Evolutionary conservation across 2,113 vertebrate genomes (phyloP).

Genomic region (Lasiurus cinereus): DNA sequence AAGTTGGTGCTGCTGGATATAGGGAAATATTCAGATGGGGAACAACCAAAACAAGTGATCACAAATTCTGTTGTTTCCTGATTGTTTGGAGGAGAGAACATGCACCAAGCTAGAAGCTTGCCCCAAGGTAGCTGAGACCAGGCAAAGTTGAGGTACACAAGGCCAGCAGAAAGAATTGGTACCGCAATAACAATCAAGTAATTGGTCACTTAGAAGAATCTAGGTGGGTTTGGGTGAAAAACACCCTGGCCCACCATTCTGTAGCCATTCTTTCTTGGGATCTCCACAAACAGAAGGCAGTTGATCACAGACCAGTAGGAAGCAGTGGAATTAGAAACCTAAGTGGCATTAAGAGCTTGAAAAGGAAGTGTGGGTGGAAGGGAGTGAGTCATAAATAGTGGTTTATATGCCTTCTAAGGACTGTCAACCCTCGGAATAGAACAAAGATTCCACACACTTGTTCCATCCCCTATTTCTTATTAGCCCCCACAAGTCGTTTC

Average conservation of each 20-base stretch:
- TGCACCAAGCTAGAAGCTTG: neutral
- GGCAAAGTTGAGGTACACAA: neutral
- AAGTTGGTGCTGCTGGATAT: neutral
- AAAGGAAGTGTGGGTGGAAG: conserved; percentile 55
- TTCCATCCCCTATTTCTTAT: conserved; percentile 26
- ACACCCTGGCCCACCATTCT: neutral
- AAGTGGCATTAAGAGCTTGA: neutral
- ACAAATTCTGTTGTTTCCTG: neutral
- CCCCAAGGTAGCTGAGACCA: neutral
- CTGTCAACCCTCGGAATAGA: neutral
- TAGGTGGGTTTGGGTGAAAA: neutral
- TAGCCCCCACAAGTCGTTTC: conserved; percentile 24
- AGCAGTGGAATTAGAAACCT: neutral
- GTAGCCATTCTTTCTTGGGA: neutral
- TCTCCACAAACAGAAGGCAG: neutral
- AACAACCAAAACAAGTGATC: neutral
- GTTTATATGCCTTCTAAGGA: conserved; percentile 46
- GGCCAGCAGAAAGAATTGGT: neutral
- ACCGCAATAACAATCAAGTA: neutral
- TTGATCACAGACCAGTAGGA: neutral
- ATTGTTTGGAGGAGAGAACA: neutral
- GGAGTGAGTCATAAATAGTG: conserved; percentile 46
- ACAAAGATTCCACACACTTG: conserved; percentile 39
- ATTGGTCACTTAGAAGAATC: neutral
- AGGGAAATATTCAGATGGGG: neutral